These are phyloP conservation scores for Ammodytes marinus DNA, from an alignment of 2,113 vertebrate genomes.

Conservation along the genomic window DNA sequence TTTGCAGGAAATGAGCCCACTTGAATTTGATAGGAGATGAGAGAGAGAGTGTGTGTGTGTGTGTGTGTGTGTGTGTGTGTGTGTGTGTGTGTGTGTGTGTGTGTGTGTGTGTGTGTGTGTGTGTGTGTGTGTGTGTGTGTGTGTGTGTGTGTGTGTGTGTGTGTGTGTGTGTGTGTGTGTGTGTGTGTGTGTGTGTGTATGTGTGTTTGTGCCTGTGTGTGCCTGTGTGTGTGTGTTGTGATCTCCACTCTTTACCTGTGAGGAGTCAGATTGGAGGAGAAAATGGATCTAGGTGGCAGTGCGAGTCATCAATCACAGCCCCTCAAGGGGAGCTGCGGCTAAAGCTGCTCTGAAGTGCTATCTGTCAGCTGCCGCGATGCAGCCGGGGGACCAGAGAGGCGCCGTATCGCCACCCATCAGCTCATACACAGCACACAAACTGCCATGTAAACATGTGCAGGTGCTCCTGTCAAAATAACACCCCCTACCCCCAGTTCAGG, in stretches of 20 bases:
- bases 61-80: too few species aligned
- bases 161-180: too few species aligned
- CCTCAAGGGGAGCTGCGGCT: constrained; percentile 86
- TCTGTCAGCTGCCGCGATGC: constrained; percentile 85
- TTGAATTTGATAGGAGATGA: constrained; percentile 56
- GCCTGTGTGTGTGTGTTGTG: background rate
- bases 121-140: too few species aligned
- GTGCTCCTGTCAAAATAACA: constrained; percentile 69
- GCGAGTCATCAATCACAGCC: constrained; percentile 88
- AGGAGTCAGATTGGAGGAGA: constrained; percentile 82
- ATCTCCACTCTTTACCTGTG: constrained; percentile 72
- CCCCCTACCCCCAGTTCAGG: constrained; percentile 59
- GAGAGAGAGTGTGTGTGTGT: background rate
- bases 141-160: too few species aligned
- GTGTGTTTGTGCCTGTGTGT: too few species aligned
- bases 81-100: too few species aligned
- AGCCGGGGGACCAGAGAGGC: constrained; percentile 72
- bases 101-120: too few species aligned
- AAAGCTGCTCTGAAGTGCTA: constrained; percentile 87
- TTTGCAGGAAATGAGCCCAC: constrained; percentile 61
- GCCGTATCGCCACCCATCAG: constrained; percentile 82
- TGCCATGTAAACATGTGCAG: constrained; percentile 85
- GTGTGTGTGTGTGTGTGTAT: too few species aligned
- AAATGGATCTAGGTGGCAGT: constrained; percentile 86
- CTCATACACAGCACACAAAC: constrained; percentile 75